These are phyloP conservation scores for Gorsachius goisagi DNA, from an alignment of 2,113 vertebrate species.

Conservation along the genomic window DNA sequence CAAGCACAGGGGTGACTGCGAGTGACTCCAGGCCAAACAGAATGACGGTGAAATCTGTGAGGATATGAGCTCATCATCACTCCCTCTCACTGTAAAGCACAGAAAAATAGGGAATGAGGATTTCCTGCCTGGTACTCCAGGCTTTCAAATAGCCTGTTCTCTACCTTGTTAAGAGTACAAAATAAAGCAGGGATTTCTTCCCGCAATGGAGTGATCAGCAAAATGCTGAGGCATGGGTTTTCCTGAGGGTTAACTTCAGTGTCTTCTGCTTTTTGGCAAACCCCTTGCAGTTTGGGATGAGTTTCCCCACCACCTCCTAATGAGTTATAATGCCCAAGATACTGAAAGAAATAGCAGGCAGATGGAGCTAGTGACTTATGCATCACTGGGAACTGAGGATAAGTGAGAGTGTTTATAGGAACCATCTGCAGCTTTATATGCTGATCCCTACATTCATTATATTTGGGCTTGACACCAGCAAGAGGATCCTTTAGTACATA, in stretches of 20 bases:
- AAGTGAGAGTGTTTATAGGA: background rate
- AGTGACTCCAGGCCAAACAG: background rate
- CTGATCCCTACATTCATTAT: background rate
- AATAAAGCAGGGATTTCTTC: background rate
- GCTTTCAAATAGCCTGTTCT: background rate
- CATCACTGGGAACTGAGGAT: background rate
- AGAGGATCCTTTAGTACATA: background rate
- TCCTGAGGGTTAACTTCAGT: background rate
- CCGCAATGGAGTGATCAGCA: background rate
- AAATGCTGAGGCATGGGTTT: background rate
- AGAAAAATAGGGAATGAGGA: background rate
- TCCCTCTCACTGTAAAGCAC: background rate
- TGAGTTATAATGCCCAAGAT: background rate
- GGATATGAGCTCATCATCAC: background rate
- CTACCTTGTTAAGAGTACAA: background rate
- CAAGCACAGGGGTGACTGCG: background rate
- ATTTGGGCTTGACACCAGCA: background rate
- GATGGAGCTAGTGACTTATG: constrained; percentile 54
- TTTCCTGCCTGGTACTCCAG: background rate
- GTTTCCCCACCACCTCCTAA: background rate
- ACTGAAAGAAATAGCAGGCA: constrained; percentile 6
- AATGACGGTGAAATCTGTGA: background rate
- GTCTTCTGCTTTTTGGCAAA: background rate
- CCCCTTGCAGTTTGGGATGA: background rate
- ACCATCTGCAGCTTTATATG: background rate